These are phyloP conservation scores for Pipistrellus nathusii DNA, from an alignment of 2,797 vertebrate species.

Conservation along the genomic window DNA sequence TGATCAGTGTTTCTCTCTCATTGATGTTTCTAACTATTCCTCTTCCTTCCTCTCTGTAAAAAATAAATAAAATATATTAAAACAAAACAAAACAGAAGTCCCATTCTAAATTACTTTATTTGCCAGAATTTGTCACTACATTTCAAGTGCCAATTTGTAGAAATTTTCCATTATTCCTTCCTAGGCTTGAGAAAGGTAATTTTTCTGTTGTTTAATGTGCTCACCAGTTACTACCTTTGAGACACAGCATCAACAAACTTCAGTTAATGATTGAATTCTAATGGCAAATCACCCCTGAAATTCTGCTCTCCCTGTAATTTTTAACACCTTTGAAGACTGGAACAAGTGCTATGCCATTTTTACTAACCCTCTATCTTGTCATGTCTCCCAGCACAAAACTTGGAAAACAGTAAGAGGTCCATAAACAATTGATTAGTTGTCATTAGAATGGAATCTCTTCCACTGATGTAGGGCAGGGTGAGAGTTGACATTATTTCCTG, in stretches of 20 bases:
- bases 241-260: background rate
- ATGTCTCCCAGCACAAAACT: background rate
- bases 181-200: background rate
- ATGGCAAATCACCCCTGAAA: constrained; percentile 15
- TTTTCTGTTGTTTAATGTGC: constrained; percentile 14
- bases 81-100: too few species aligned
- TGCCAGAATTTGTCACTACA: background rate
- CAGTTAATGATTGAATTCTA: constrained; percentile 3
- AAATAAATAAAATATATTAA: too few species aligned
- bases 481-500: background rate
- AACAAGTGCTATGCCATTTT: background rate
- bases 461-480: background rate
- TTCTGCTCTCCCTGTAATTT: background rate
- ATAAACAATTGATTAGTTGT: background rate
- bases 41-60: too few species aligned
- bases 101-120: background rate
- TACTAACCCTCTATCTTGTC: background rate
- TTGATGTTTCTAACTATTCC: too few species aligned
- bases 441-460: background rate
- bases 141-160: background rate
- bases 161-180: background rate
- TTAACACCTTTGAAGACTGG: background rate
- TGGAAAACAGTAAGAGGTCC: background rate
- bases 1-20: too few species aligned
- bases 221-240: constrained; percentile 3